A percentile compares a stretch with the other conserved stretches of the same genome.
Conservation (phyloP, 2,888 invertebrate species). For the Chouioia cunea region DNA sequence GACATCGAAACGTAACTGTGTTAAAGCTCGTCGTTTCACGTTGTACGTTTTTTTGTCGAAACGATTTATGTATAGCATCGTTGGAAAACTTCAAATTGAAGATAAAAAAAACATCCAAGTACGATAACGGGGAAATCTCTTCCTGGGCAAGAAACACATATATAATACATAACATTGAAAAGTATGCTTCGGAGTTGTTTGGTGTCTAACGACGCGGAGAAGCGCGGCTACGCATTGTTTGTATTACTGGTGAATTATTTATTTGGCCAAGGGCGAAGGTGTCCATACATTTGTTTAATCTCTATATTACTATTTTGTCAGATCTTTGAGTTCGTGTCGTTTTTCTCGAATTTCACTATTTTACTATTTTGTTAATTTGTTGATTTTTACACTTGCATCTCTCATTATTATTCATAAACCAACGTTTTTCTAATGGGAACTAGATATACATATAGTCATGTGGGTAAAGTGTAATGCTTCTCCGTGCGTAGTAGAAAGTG, state of each 20-base stretch:
- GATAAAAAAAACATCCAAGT: constrained; percentile 28
- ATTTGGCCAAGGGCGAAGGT: constrained; percentile 24
- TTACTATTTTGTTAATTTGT: constrained; percentile 14
- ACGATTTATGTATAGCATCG: constrained; percentile 28
- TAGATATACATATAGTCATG: constrained; percentile 26
- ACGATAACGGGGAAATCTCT: constrained; percentile 22
- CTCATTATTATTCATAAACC: too few species aligned
- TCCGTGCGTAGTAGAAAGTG: constrained; percentile 42
- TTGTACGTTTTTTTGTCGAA: constrained; percentile 31
- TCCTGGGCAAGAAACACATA: constrained; percentile 20
- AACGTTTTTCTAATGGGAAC: constrained; percentile 17
- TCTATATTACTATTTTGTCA: constrained; percentile 17
- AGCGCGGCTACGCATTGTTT: constrained; percentile 25
- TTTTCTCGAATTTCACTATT: constrained; percentile 3
- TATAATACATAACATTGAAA: constrained; percentile 23
- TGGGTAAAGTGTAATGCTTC: constrained; percentile 39
- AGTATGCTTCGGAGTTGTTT: constrained; percentile 20
- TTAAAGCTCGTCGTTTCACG: too few species aligned
- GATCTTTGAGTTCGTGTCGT: constrained; percentile 12
- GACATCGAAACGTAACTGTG: too few species aligned
- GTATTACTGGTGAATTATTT: constrained; percentile 36
- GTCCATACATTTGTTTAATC: constrained; percentile 32
- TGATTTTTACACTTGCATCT: not conserved
- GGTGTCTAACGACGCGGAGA: constrained; percentile 30
- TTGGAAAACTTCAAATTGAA: constrained; percentile 28